A percentile compares a stretch with the other conserved stretches of the same genome.
Conservation (phyloP, 1,140 invertebrate species). For the Diachasmimorpha longicaudata region DNA sequence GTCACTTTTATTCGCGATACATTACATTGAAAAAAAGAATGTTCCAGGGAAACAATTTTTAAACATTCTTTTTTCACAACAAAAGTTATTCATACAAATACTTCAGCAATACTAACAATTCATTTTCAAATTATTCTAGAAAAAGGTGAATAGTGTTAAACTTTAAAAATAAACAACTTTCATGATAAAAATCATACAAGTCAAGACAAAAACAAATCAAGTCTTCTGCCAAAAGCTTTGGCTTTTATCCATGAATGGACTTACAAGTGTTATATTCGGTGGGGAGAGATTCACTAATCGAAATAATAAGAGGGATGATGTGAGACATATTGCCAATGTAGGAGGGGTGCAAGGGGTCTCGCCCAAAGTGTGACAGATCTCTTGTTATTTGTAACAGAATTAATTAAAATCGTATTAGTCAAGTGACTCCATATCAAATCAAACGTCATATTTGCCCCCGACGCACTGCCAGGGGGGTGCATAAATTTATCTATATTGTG, state of each 20-base stretch:
- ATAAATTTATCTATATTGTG: conserved; percentile 18
- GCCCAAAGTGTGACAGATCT: conserved; percentile 26
- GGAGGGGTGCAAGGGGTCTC: conserved; percentile 18
- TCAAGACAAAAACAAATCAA: no score
- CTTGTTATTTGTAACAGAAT: conserved; percentile 26
- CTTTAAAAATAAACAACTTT: no score
- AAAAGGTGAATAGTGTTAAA: no score
- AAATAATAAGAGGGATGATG: conserved; percentile 15
- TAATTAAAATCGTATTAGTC: conserved; percentile 30
- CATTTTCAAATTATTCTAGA: no score
- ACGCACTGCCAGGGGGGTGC: conserved; percentile 6
- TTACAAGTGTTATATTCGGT: background rate
- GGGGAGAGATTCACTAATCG: conserved; percentile 1
- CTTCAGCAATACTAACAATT: no score
- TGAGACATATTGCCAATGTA: conserved; percentile 22
- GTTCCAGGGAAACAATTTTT: no score
- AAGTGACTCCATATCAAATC: conserved; percentile 15
- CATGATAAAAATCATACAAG: no score
- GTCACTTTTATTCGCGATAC: no score
- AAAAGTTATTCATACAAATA: no score
- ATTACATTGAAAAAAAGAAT: no score
- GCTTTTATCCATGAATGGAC: background rate
- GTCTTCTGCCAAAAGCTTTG: no score
- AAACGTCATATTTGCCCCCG: conserved; percentile 14
- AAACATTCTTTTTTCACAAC: no score